Evolutionary conservation across 2,113 vertebrate species (phyloP).

Genomic region (Lepisosteus oculatus): DNA sequence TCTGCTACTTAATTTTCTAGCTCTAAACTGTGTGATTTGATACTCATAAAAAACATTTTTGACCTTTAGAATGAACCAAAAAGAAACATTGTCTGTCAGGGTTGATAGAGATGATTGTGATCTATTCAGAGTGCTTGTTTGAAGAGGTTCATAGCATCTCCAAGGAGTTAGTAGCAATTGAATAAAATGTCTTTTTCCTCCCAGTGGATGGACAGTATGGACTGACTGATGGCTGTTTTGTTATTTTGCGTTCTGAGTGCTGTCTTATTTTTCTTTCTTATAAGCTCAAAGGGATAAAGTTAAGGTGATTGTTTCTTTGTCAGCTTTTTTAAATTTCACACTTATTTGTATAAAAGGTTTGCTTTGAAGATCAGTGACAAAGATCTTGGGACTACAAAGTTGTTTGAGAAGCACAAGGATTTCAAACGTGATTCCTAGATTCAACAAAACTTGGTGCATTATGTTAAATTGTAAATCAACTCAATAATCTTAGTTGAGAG

Average conservation of each 20-base stretch:
- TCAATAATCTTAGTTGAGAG: too few relatives aligned
- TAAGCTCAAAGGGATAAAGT: not conserved
- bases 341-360: not conserved
- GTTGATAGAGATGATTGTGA: conserved; percentile 5
- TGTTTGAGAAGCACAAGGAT: not conserved
- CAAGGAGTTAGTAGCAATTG: not conserved
- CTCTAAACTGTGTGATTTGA: not conserved
- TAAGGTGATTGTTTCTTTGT: too few relatives aligned
- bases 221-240: conserved; percentile 2
- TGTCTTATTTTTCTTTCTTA: not conserved
- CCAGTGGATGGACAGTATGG: not conserved
- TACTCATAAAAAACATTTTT: not conserved
- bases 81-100: conserved; percentile 9
- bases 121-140: not conserved
- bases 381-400: not conserved
- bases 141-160: not conserved
- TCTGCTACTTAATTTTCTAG: not conserved
- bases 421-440: not conserved
- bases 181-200: not conserved
- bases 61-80: conserved; percentile 3
- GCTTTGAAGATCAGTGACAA: not conserved
- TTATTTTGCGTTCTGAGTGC: not conserved
- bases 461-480: too few relatives aligned
- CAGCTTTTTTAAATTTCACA: not conserved
- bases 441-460: too few relatives aligned